A percentile compares a stretch with the other conserved stretches of the same genome.
Evolutionary conservation across 2,113 vertebrate species (phyloP).

Genomic region (Tetraodon nigroviridis): DNA sequence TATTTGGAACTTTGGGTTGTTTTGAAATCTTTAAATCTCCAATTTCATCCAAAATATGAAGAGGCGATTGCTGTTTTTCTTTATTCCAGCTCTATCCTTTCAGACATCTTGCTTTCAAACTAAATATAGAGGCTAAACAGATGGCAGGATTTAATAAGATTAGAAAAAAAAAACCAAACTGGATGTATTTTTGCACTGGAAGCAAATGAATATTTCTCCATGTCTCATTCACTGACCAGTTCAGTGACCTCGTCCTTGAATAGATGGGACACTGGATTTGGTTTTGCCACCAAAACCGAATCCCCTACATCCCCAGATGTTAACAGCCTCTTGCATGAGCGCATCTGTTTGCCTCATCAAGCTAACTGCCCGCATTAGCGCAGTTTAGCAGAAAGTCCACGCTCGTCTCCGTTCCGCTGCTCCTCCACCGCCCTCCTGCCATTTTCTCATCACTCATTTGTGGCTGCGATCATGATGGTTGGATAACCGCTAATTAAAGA

Average conservation of each 20-base stretch:
- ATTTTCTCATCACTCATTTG: conserved; percentile 28
- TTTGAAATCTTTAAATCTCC: not conserved
- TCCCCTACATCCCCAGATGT: not conserved
- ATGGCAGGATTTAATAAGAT: not conserved
- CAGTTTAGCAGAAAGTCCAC: conserved; percentile 43
- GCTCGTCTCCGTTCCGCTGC: conserved; percentile 32
- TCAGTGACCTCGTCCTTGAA: too few relatives aligned
- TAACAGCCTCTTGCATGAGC: conserved; percentile 9
- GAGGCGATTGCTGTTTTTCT: too few relatives aligned
- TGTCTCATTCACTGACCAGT: too few relatives aligned
- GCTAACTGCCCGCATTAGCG: conserved; percentile 38
- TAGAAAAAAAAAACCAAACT: too few relatives aligned
- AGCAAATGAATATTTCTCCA: too few relatives aligned
- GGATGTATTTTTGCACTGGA: not conserved
- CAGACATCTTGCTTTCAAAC: too few relatives aligned
- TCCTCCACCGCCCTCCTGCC: conserved; percentile 46
- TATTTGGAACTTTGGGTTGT: conserved; percentile 1
- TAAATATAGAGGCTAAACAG: too few relatives aligned
- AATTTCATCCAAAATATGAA: not conserved
- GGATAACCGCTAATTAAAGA: conserved; percentile 55
- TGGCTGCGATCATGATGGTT: conserved; percentile 33
- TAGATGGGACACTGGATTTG: too few relatives aligned
- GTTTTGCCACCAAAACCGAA: too few relatives aligned
- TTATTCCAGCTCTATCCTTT: too few relatives aligned
- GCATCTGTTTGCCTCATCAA: conserved; percentile 48